Evolutionary conservation across 2,797 vertebrate species (phyloP), one percentile per base, ranked within the genome.

Genomic region (Platyrinchus mystaceus): DNA sequence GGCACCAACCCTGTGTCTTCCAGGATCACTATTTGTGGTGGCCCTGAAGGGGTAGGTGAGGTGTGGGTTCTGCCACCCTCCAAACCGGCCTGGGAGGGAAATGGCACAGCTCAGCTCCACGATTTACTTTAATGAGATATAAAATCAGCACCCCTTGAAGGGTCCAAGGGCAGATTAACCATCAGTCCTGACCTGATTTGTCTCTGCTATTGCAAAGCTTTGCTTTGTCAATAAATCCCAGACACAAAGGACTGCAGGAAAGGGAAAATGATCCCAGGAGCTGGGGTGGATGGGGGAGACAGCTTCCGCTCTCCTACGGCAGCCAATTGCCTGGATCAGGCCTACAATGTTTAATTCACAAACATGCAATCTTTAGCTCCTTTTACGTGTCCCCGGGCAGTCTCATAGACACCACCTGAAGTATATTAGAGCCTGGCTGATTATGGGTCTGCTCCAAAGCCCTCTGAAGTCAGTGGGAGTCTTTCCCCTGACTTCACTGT

Each of bases 381-480:
- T 92, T 94, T 91, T 85, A 32, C 0, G 7, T 91, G 87, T 95
- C 92, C 89, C 21, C 50, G 0, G 91, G 94, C 92, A 62, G 55
- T 76, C 76, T 85, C 1, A 2, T 11, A 95, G 89, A 93, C 87
- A 91, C 69, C 87, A 92, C 44, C 79, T 86, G 87, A 96, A 93
- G 87, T 73, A 44, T 63, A 34, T 66, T 52, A 95, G 84, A 92
- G 89, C 76, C 76, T 92, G 74, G 74, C n/a, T 96, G 93, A 92
- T 92, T 93, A 68, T 53, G 79, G 89, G 89, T 62, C 93, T 94
- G 87, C 89, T 94, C 87, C 90, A 91, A 92, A 97, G 91, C 94
- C 84, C 47, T 95, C 95, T 94, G 95, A 93, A 96, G 94, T 91
- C 87, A 91, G 94, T 96, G 89, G 89, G 94, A 97, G 91, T 91